Base-by-base conservation (phyloP, 2,113 vertebrate genomes). In the Mesembrinibis cayennensis region DNA sequence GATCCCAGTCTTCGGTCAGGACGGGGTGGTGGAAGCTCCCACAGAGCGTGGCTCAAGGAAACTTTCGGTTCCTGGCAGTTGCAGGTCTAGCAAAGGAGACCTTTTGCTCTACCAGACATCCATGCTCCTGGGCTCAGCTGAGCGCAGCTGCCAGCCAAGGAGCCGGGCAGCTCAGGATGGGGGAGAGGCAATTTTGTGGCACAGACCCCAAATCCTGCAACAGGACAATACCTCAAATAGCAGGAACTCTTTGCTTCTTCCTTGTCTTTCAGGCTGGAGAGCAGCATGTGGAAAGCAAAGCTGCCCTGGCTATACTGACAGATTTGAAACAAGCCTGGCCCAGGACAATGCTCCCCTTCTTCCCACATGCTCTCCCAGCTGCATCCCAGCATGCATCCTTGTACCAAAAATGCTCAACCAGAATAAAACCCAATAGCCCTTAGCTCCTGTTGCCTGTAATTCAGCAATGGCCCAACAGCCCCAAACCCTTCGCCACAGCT, bases 1-100 rank as follows among this genome's bases (percentile, higher is more conserved):
- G 15, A 79, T 79, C 40, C 50, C 20, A 10, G 3, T 32, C 69
- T 19, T 15, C 13, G 6, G 2, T 11, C 27, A 17, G 38, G 23
- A 58, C 25, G 15, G 27, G 16, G 6, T 62, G 44, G 42, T 45
- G 14, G 27, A 32, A 85, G 11, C n/a, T 69, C 59, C 69, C 29
- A 42, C 29, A 0, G 1, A n/a, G 36, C 1, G 1, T 3, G 7
- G 47, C 73, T 67, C 5, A 38, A 27, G 16, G 34, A 29, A 72
- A 44, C 30, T 40, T 44, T 17, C 40, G 16, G 29, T 32, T 86
- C 19, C 30, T 21, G 32, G 50, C 40, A 61, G 12, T 2, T 38
- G 21, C 56, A 71, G 16, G n/a, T 38, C 30, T 12, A 38, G 42
- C 13, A 53, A 71, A 58, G 36, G 25, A 82, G 30, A 62, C 5